phyloP scores from a whole-genome alignment of 1,140 invertebrate genomes.

The Hyles vespertilio region DNA sequence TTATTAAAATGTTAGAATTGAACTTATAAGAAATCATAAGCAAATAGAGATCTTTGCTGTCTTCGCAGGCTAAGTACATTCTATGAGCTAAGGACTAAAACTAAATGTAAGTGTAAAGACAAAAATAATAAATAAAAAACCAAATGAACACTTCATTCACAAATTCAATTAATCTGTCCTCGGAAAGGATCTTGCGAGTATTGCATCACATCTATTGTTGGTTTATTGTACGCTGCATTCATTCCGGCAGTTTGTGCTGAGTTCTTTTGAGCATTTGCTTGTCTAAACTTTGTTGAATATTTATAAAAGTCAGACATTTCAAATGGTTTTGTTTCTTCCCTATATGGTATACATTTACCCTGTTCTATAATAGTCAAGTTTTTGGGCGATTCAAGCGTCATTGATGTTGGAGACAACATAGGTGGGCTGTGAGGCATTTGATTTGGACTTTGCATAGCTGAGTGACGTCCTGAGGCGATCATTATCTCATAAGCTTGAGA shows the following conservation, averaged over 20 bases:
- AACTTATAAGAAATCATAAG: too few species aligned
- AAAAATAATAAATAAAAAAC: not conserved
- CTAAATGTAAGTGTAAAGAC: constrained; percentile 2
- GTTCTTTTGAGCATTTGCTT: constrained; percentile 66
- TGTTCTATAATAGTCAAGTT: constrained; percentile 90
- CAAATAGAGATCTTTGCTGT: too few species aligned
- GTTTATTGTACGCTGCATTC: constrained; percentile 49
- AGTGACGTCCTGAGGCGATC: constrained; percentile 59
- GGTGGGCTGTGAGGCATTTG: constrained; percentile 55
- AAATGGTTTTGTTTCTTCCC: constrained; percentile 96
- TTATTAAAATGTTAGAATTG: too few species aligned
- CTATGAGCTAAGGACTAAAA: constrained; percentile 18
- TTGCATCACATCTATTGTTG: constrained; percentile 58
- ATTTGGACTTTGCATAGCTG: constrained; percentile 62
- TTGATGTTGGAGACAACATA: constrained; percentile 66
- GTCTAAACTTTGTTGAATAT: constrained; percentile 94
- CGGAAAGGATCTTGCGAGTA: constrained; percentile 59
- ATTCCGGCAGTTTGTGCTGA: constrained; percentile 31
- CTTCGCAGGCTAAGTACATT: constrained; percentile 20
- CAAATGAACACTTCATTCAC: not conserved
- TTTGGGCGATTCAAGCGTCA: constrained; percentile 84
- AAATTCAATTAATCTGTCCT: constrained; percentile 36
- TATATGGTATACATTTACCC: constrained; percentile 92
- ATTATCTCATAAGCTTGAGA: constrained; percentile 66
- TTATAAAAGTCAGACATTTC: constrained; percentile 98